Evolutionary conservation across 2,797 vertebrate species (phyloP), one percentile per base, ranked within the genome.

Genomic region (Eidolon dupreanum): DNA sequence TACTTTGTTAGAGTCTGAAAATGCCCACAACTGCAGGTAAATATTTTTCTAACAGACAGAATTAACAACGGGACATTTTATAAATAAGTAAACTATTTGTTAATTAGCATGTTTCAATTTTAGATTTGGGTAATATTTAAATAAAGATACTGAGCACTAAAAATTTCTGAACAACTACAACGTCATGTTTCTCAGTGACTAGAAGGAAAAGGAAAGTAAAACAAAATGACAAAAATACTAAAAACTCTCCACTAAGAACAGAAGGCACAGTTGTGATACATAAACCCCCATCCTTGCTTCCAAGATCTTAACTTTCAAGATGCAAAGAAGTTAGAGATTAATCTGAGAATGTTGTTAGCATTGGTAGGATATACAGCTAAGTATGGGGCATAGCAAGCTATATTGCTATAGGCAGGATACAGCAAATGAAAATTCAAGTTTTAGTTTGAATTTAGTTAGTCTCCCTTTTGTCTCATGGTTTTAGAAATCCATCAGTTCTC

Each of bases 11-110:
- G 24, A 51, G 51, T 75, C 59, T 57, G 74, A 74, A 84, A 81
- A 82, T 38, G 36, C 13, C 53, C 68, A 38, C 31, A 46, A 66
- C 77, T 90, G 31, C 6, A 77, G 82, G 20, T 70, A 63, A 57
- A 85, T 66, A n/a, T 93, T 92, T 83, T 73, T 38, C 66, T 94
- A 92, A 68, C n/a, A 88, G 82, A 63, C 8, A 57, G 41, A 93
- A 78, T 49, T 82, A 59, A 94, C 22, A 24, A 43, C 15, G 63
- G 86, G 31, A 43, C 19, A 81, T 38, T 92, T 87, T 93, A 84
- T 65, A 94, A 88, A 36, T 53, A 88, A 41, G n/a, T 61, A 83
- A 91, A 53, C 15, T 89, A 90, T 33, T 85, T 61, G 46, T 51
- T 85, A 46, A 85, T 74, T 74, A 92, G 63, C 28, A 57, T 38